Conservation (phyloP, 2,797 vertebrate genomes). For the Triplophysa yarkandensis region DNA sequence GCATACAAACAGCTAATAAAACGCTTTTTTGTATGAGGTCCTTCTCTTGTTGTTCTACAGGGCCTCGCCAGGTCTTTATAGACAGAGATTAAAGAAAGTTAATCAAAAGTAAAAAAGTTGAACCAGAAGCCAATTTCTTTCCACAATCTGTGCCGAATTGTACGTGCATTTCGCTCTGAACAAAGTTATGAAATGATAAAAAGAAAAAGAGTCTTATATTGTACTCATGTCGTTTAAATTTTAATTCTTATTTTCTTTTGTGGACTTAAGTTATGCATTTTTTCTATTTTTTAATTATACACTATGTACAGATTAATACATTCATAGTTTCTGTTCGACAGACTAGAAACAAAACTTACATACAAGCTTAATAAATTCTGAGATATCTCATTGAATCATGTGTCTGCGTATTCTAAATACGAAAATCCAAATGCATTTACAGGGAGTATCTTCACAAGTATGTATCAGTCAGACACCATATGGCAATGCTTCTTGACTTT, state of each 20-base stretch:
- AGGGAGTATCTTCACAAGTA: background rate
- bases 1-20: conserved; percentile 30
- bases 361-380: background rate
- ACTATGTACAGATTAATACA: too few relatives aligned
- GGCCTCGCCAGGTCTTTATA: conserved; percentile 16
- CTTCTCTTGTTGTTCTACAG: background rate
- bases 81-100: background rate
- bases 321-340: too few relatives aligned
- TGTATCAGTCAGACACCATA: conserved; percentile 28
- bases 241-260: too few relatives aligned
- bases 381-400: background rate
- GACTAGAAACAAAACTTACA: background rate
- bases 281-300: too few relatives aligned
- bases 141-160: too few relatives aligned
- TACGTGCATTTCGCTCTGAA: too few relatives aligned
- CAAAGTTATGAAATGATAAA: too few relatives aligned
- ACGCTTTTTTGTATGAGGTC: background rate
- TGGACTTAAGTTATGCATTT: too few relatives aligned
- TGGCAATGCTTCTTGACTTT: conserved; percentile 29
- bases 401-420: background rate
- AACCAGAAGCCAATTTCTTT: background rate
- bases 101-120: conserved; percentile 4
- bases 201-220: too few relatives aligned
- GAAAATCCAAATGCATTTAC: background rate
- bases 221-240: too few relatives aligned